Percentiles rank a stretch among this genome's conserved stretches.
Evolutionary conservation across 1,140 invertebrate species (phyloP).

Genomic region (Mesaphorura yosii): DNA sequence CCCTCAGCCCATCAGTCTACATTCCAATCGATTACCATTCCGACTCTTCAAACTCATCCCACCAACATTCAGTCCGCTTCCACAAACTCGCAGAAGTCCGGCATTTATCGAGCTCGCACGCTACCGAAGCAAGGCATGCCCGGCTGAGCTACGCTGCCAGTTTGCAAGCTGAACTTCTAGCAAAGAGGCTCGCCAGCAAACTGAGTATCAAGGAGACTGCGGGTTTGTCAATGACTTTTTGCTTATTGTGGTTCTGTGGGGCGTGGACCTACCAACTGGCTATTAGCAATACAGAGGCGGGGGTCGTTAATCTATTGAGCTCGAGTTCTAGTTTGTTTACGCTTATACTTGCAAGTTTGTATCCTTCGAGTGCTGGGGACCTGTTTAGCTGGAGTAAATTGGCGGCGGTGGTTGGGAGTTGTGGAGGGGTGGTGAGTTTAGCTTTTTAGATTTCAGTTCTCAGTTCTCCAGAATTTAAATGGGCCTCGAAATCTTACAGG

Average conservation of each 20-base stretch:
- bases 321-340: slow-evolving; percentile 75
- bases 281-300: slow-evolving; percentile 57
- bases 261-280: slow-evolving; percentile 72
- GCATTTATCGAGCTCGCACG: slow-evolving; percentile 67
- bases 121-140: slow-evolving; percentile 68
- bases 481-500: slow-evolving; percentile 37
- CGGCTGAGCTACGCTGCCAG: slow-evolving; percentile 72
- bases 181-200: slow-evolving; percentile 53
- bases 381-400: slow-evolving; percentile 72
- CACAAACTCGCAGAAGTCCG: slow-evolving; percentile 73
- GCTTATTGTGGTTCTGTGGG: slow-evolving; percentile 69
- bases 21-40: slow-evolving; percentile 57
- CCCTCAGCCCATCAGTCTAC: slow-evolving; percentile 71
- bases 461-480: slow-evolving; percentile 9
- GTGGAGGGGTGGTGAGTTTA: slow-evolving; percentile 51
- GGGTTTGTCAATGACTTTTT: slow-evolving; percentile 63
- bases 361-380: slow-evolving; percentile 62
- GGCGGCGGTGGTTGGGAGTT: slow-evolving; percentile 61
- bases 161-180: slow-evolving; percentile 56
- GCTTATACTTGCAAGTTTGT: slow-evolving; percentile 62
- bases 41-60: slow-evolving; percentile 69
- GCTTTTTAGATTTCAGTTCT: slow-evolving; percentile 5
- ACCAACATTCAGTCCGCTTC: slow-evolving; percentile 58
- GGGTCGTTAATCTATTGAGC: slow-evolving; percentile 65
- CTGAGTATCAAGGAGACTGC: slow-evolving; percentile 56